Percentiles rank a stretch among this genome's conserved stretches.
Conservation (phyloP, 2,797 vertebrate genomes). For the Clarias fuscus region DNA sequence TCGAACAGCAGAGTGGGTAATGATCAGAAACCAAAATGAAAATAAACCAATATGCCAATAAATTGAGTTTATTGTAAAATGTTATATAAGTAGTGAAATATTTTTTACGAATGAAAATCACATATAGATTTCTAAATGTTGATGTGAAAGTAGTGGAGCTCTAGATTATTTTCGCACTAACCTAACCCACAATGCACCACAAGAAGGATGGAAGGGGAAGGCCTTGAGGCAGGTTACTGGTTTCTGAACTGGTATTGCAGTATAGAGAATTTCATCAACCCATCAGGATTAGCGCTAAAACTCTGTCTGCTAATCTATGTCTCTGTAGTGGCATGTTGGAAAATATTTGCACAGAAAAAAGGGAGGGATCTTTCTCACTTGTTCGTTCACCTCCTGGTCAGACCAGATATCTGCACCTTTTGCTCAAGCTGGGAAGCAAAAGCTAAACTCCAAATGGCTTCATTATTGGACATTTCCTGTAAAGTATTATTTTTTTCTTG, state of each 20-base stretch:
- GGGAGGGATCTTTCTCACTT: background rate
- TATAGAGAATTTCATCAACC: background rate
- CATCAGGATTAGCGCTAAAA: slow-evolving; percentile 3
- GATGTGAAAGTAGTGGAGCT: background rate
- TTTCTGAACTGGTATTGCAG: background rate
- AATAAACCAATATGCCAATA: background rate
- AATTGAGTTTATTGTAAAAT: background rate
- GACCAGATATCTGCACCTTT: slow-evolving; percentile 11
- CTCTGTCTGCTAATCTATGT: background rate
- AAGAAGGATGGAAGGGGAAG: background rate
- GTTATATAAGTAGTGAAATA: background rate
- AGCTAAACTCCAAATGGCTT: slow-evolving; percentile 15
- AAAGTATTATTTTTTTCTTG: background rate
- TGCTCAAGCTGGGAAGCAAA: slow-evolving; percentile 25
- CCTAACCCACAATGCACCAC: background rate
- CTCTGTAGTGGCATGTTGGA: slow-evolving; percentile 8
- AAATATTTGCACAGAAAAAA: slow-evolving; percentile 15
- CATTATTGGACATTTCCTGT: background rate
- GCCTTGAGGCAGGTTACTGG: background rate
- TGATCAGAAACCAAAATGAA: background rate
- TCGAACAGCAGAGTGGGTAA: background rate
- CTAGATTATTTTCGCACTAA: background rate
- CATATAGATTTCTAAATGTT: background rate
- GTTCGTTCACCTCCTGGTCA: background rate
- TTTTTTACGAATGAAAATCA: background rate